Base-by-base conservation (phyloP, 2,888 invertebrate genomes). In the Theretra japonica region DNA sequence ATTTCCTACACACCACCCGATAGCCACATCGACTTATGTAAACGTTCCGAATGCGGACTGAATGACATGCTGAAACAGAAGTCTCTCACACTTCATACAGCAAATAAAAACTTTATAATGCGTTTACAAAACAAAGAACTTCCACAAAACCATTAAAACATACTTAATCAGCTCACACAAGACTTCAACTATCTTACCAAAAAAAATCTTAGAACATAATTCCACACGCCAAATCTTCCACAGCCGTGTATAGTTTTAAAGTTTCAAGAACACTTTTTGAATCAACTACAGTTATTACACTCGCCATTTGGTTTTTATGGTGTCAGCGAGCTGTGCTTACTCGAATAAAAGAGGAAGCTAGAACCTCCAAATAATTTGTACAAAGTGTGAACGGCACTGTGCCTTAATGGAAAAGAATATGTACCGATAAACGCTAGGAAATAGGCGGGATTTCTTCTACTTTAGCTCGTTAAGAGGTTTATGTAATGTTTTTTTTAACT, bases 281-380 rank as follows among this genome's bases (percentile, higher is more conserved):
- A 25, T 59, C 65, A 17, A 5, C 48, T 65, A 21, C 15, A 33
- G 41, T 41, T 65, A 53, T 53, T 6, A 53, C 53, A 41, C 17
- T 48, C 48, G 23, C 48, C 41, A 25, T 68, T 41, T 68, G 68
- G 25, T 19, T 23, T 68, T 68, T 48, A 68, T 48, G 6, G 50
- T 68, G 68, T 50, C 23, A 25, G 15, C 15, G 23, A 48, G 41
- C 8, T n/a, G 68, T 19, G 48, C 6, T 65, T 23, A 25, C 33
- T n/a, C 60, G 30, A 60, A 60, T 60, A 60, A 60, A 60, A 59
- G 59, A 59, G 30, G 30, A 30, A 19, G 30, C n/a, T 60, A 30
- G n/a, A 41, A 8, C 1, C 33, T 60, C 30, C 28, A 33, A 33
- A 60, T 60, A 60, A 60, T 60, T 60, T 60, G 19, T 30, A n/a